Evolutionary conservation across 30 jellyfish, hydroid and myxozoan species (phyloP), one percentile per base, ranked within the genome.

Genomic region (Cassiopea andromeda): DNA sequence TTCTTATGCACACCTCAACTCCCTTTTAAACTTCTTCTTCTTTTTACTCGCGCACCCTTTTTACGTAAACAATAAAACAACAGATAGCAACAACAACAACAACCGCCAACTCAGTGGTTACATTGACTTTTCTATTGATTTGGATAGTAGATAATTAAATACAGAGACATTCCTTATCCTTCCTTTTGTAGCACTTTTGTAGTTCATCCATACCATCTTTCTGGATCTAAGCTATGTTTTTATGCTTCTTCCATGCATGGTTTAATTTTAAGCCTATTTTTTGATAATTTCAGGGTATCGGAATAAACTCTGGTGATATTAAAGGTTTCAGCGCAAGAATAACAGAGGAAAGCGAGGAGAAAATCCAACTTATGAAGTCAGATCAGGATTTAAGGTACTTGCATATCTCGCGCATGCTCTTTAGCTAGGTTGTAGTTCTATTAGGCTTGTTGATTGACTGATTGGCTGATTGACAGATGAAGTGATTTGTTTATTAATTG

Each of bases 301-400:
- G 81, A 46, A 89, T 89, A 16, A 66, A 89, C 13, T 71, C 92
- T 1, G 85, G 89, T 0, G 97, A 89, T 69, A 9, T 89, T 17
- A 82, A 84, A 12, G 97, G 97, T 13, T 16, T 89, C 73, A 89
- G 97, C 86, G 72, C 92, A 66, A 60, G 97, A 68, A 89, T 89
- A 46, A 81, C 92, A 0, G 97, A 89, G 59, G 97, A 89, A 68
- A 89, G 92, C 44, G 97, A 89, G 46, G 92, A 74, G 71, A 89
- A 89, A 66, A 89, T 81, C 7, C 88, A 81, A 73, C 89, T 82
- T 38, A 81, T 81, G 92, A 81, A 81, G 43, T 58, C 88, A 7
- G 92, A 89, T 75, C 97, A 81, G 50, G 50, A n/a, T 19, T 46
- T 80, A 44, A 81, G 92, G 97, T 89, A 49, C 54, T 2, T 7